Evolutionary conservation across 2,888 invertebrate species (phyloP), one percentile per base, ranked within the genome.

Genomic region (Trissolcus brochymenae): DNA sequence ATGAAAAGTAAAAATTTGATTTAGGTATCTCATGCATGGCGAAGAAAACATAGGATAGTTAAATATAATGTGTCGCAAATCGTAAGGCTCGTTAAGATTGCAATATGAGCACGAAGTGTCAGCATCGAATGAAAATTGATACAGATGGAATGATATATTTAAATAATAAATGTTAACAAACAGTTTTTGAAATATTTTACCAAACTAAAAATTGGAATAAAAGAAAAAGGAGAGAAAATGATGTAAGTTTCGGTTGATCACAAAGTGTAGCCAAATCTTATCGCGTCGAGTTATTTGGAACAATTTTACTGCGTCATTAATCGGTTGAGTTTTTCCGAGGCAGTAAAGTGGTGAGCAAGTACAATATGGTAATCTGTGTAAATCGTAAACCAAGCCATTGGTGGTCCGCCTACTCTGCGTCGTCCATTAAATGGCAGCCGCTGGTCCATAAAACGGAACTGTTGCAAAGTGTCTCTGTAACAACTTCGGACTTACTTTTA

Each of bases 391-490:
- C 77, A 80, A 78, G 67, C 79, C 68, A 78, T 64, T 67, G 79
- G 61, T 54, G 78, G 71, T 79, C 79, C 74, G 66, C 78, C 74
- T 62, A 70, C 70, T 74, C 76, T 72, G 77, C 64, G 78, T 71
- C 79, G 78, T 76, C 78, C 78, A 82, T 78, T 80, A 84, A 84
- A 84, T 76, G 79, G 81, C 81, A 55, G 74, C 73, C 66, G 77
- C 78, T 79, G 83, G 81, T 84, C 86, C 81, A 86, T 86, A 86
- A 86, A 86, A 84, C 79, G 81, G 82, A 83, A 84, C 81, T 80
- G 85, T 84, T 86, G 83, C 80, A 82, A 60, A 35, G 35, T 35
- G 82, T 76, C 79, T 78, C 81, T 64, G 78, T 76, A 80, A 82
- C 81, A 78, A 76, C 60, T 56, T 49, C 62, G 57, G 53, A 66